Evolutionary conservation across 2,888 invertebrate species (phyloP).

Genomic region (Drosophila leonis): DNA sequence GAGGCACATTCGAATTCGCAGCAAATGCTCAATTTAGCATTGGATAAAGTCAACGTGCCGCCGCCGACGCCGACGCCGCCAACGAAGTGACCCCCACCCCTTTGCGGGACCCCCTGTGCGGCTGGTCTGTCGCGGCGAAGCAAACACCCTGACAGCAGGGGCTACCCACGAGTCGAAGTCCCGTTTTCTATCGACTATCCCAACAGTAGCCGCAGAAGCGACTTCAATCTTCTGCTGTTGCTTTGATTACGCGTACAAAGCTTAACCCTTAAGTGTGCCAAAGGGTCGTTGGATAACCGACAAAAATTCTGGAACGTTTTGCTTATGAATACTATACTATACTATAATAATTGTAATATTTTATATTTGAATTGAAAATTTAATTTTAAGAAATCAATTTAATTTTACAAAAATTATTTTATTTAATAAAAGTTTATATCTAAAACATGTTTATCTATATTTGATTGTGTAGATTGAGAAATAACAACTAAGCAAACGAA

Average conservation of each 20-base stretch:
- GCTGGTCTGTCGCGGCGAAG: not conserved
- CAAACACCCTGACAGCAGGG: slow-evolving; percentile 24
- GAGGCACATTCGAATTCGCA: slow-evolving; percentile 39
- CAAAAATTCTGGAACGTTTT: no score
- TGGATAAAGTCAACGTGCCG: slow-evolving; percentile 41
- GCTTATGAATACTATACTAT: no score
- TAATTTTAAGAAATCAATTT: no score
- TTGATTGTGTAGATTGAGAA: no score
- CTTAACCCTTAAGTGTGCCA: slow-evolving; percentile 35
- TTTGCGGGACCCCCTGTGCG: not conserved
- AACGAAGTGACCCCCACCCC: slow-evolving; percentile 5
- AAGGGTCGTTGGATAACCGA: not conserved
- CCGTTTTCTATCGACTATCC: slow-evolving; percentile 10
- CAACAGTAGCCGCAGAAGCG: not conserved
- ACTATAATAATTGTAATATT: no score
- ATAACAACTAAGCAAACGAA: no score
- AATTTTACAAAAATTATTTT: no score
- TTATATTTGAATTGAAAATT: not conserved
- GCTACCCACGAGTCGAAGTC: slow-evolving; percentile 35
- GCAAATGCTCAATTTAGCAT: slow-evolving; percentile 26
- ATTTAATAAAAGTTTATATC: no score
- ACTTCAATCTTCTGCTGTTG: slow-evolving; percentile 26
- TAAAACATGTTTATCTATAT: no score
- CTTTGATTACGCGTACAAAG: slow-evolving; percentile 11
- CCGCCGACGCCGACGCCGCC: slow-evolving; percentile 10